These are phyloP conservation scores for Perizoma flavofasciatum DNA, from an alignment of 2,888 invertebrate genomes.

Conservation along the genomic window DNA sequence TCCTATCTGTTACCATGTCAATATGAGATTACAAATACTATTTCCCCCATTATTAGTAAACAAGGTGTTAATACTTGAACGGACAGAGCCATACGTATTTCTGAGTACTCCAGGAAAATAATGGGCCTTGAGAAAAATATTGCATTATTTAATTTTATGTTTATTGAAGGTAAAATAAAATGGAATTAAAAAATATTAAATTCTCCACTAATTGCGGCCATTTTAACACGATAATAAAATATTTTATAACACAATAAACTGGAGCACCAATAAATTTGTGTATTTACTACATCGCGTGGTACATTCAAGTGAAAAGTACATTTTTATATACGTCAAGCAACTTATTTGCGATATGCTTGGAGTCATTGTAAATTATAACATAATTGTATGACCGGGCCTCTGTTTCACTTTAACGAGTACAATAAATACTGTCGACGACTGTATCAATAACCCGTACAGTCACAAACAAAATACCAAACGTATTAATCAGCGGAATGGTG, in stretches of 20 bases:
- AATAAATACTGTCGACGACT: slow-evolving; percentile 53
- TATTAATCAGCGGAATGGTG: slow-evolving; percentile 29
- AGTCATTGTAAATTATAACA: slow-evolving; percentile 68
- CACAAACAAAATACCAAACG: slow-evolving; percentile 29
- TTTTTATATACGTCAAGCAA: slow-evolving; percentile 69
- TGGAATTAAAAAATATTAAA: slow-evolving; percentile 16
- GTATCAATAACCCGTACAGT: slow-evolving; percentile 45
- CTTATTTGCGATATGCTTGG: slow-evolving; percentile 69
- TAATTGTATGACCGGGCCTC: slow-evolving; percentile 67
- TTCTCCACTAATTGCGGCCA: slow-evolving; percentile 31
- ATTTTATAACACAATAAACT: slow-evolving; percentile 45
- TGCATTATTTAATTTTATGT: background rate
- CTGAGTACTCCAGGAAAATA: no score
- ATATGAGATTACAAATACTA: slow-evolving; percentile 24
- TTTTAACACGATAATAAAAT: slow-evolving; percentile 51
- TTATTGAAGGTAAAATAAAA: background rate
- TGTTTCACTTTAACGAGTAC: slow-evolving; percentile 64
- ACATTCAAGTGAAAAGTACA: slow-evolving; percentile 59
- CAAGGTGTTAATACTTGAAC: slow-evolving; percentile 5
- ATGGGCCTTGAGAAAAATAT: background rate
- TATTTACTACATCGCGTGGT: slow-evolving; percentile 71
- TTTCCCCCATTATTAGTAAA: slow-evolving; percentile 18
- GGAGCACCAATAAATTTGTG: slow-evolving; percentile 64
- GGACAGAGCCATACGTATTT: background rate
- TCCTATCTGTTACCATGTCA: slow-evolving; percentile 27